Conservation (phyloP, 2,888 invertebrate genomes). For the Amphipyra tragopoginis region DNA sequence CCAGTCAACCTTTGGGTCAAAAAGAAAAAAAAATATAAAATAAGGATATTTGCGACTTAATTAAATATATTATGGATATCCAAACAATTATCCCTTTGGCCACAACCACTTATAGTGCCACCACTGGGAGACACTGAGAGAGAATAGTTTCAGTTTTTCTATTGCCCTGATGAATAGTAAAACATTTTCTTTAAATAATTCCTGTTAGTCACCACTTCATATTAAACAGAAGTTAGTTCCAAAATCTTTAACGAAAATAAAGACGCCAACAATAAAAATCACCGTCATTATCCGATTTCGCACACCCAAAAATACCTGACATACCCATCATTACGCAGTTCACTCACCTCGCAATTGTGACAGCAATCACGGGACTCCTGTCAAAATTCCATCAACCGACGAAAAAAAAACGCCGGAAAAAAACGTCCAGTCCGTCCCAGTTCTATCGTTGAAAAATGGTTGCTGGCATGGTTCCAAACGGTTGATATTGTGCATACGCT, state of each 20-base stretch:
- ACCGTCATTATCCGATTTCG: constrained; percentile 22
- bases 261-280: constrained; percentile 26
- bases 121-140: too few species aligned
- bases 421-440: constrained; percentile 45
- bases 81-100: too few species aligned
- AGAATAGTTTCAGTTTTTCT: too few species aligned
- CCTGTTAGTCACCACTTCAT: too few species aligned
- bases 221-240: background rate
- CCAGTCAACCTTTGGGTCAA: too few species aligned
- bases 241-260: background rate
- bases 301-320: constrained; percentile 41
- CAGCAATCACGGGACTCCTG: constrained; percentile 44
- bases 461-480: constrained; percentile 57
- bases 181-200: too few species aligned
- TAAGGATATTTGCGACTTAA: too few species aligned
- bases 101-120: too few species aligned
- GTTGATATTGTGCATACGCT: constrained; percentile 62
- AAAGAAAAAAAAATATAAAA: too few species aligned
- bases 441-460: constrained; percentile 58
- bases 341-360: constrained; percentile 47
- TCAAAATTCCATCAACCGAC: constrained; percentile 55
- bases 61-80: too few species aligned
- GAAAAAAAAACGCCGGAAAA: constrained; percentile 43
- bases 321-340: constrained; percentile 47
- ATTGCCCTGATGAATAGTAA: too few species aligned